Evolutionary conservation across 2,888 invertebrate genomes (phyloP), one percentile per base, ranked within the genome.

Genomic region (Rhingia rostrata): DNA sequence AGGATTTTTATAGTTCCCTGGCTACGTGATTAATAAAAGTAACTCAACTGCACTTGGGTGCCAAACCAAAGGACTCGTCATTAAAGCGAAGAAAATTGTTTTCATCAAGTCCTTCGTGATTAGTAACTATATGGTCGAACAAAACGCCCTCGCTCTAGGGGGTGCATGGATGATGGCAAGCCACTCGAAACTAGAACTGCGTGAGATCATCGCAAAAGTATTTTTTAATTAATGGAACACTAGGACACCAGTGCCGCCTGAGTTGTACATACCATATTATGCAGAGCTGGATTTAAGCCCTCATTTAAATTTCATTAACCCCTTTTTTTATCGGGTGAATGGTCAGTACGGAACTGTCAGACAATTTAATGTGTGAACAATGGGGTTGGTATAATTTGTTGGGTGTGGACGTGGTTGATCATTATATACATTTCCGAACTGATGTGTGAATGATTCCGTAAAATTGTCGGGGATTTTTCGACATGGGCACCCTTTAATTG

Each of bases 151-250:
- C 9, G 51, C 56, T 2, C 22, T 22, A 45, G 35, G 22, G 10
- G 10, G 12, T 32, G 33, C 22, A 22, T 22, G 22, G 12, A 51
- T 2, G 10, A n/a, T 32, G 41, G 14, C 9, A 64, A 54, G 22
- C 4, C 49, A 7, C 22, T 12, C 22, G 35, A 77, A 58, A 67
- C 63, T 63, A 54, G 41, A 66, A 82, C 32, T 54, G 77, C 61
- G 63, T 82, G 60, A 73, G 78, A 63, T 79, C 72, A 78, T 78
- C 73, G 67, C 56, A 49, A 47, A 83, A 83, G 78, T 79, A 83
- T 83, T 83, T 83, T 83, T 83, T 83, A 83, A 83, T 83, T 83
- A 83, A 78, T 39, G 45, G 12, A 64, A 73, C 67, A 63, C 43
- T 56, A 9, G 43, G 41, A 45, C 33, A 37, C 9, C 39, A 33